Conservation (phyloP, 2,888 invertebrate species). For the Nemurella pictetii region DNA sequence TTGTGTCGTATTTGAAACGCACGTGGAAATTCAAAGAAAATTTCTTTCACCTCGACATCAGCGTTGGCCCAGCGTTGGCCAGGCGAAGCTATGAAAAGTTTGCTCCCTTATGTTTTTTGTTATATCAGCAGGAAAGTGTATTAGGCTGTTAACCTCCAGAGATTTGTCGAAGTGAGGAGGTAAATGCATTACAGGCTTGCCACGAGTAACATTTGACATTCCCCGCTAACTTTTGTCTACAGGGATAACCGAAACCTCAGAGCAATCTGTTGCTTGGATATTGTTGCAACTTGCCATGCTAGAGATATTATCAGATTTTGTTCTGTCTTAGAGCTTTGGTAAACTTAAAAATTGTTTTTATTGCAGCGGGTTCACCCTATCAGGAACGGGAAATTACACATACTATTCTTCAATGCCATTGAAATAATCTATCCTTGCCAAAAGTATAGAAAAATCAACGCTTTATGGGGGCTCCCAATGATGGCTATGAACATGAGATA, state of each 20-base stretch:
- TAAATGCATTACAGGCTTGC: not conserved
- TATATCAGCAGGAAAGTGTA: not conserved
- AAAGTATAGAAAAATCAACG: too few relatives aligned
- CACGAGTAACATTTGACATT: not conserved
- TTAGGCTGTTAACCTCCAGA: not conserved
- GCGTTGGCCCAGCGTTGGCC: not conserved
- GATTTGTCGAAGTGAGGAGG: not conserved
- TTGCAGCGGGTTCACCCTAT: not conserved
- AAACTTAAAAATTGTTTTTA: not conserved
- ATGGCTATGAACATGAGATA: too few relatives aligned
- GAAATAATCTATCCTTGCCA: too few relatives aligned
- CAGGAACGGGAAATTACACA: too few relatives aligned
- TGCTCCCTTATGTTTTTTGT: not conserved
- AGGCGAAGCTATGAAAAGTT: not conserved
- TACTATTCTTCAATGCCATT: too few relatives aligned
- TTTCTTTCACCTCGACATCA: not conserved
- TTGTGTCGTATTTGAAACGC: not conserved
- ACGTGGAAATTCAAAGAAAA: not conserved
- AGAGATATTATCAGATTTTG: not conserved
- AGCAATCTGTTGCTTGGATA: not conserved
- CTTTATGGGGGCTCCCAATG: too few relatives aligned
- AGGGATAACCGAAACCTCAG: not conserved
- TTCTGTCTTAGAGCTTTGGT: not conserved
- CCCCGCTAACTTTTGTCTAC: not conserved
- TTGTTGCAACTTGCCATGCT: not conserved